Evolutionary conservation across 2,113 vertebrate genomes (phyloP), one percentile per base, ranked within the genome.

Genomic region (Seriola dumerili): DNA sequence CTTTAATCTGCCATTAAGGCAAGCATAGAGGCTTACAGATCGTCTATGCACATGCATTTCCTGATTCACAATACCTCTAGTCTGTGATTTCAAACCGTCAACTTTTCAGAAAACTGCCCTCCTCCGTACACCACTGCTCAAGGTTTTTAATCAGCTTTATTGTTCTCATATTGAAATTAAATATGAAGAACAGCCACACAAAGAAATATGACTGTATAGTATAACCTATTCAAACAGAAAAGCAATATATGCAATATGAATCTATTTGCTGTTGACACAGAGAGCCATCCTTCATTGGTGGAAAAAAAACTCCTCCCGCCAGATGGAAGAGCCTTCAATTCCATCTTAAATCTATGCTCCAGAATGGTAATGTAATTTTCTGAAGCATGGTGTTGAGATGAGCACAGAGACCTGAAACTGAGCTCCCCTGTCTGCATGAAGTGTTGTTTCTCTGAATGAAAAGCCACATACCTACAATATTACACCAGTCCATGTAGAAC

Each of bases 351-450:
- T 46, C 74, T 81, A 57, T 61, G 57, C 62, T 86, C 80, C 55
- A 80, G 48, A 50, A 69, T 32, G 25, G 54, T 85, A 69, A 80
- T 38, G 54, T 63, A 1, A 46, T 90, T 85, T 88, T 81, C 67
- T 84, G 58, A 80, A 76, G 68, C 19, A 58, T 19, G 32, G 34
- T 19, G 63, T 38, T 73, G 64, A 83, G 57, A 86, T 48, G 58
- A 76, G 50, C 3, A 3, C 57, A 64, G 3, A 70, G 65, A 68
- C 2, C 42, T 48, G 62, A 54, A 72, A 74, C 8, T 40, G 42
- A 82, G 44, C 55, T 34, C 12, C 32, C 16, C 14, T 5, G 8
- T 14, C 62, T 69, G 34, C 38, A 59, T 55, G 19, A 83, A 62
- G 42, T 55, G 68, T 4, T 42, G 55, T 40, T 82, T 64, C n/a